Percentiles rank a stretch among this genome's conserved stretches.
Evolutionary conservation across 2,113 vertebrate genomes (phyloP).

Genomic region (Brienomyrus longianalis): DNA sequence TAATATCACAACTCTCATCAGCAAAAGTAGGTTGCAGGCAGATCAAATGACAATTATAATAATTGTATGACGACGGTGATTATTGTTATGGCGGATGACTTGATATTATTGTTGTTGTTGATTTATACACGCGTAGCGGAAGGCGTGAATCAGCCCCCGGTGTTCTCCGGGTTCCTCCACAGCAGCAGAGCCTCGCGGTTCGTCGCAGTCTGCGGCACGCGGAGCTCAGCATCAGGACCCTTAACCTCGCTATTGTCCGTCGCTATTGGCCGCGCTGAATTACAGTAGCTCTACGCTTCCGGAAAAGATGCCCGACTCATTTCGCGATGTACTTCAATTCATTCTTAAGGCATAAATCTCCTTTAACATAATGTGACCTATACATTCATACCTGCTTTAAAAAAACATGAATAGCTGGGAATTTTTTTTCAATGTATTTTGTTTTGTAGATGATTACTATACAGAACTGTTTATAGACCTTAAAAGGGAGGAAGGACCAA

Average conservation of each 20-base stretch:
- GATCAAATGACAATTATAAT: background rate
- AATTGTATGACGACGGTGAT: background rate
- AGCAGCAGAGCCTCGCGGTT: background rate
- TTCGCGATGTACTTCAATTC: background rate
- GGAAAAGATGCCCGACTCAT: background rate
- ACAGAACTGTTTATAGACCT: background rate
- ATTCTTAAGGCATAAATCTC: background rate
- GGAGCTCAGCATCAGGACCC: background rate
- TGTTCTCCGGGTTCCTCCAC: background rate
- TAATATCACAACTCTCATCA: background rate
- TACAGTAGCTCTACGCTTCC: background rate
- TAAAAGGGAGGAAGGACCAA: background rate
- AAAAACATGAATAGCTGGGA: background rate
- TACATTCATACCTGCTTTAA: background rate
- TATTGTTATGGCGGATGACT: background rate
- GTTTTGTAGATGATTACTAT: background rate
- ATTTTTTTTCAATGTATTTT: background rate
- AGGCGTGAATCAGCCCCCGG: background rate
- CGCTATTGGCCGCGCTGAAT: background rate
- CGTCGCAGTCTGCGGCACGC: background rate
- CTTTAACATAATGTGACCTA: background rate
- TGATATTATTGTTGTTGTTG: background rate
- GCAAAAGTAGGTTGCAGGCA: background rate
- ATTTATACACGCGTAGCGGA: background rate
- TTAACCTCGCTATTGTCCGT: background rate